These are phyloP conservation scores for Pseudorasbora parva DNA, from an alignment of 2,113 vertebrate genomes.

Conservation along the genomic window DNA sequence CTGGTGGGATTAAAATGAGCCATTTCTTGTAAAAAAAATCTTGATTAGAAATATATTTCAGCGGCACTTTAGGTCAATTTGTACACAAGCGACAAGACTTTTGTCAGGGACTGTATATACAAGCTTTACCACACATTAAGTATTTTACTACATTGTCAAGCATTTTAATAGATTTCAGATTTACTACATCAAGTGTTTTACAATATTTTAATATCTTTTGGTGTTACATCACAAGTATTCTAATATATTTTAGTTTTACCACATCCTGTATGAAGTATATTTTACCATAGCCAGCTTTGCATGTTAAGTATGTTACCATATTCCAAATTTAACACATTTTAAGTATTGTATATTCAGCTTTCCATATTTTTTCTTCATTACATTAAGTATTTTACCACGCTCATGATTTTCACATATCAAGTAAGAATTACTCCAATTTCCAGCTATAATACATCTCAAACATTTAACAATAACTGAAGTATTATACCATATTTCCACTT, in stretches of 20 bases:
- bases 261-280: background rate
- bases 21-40: too few relatives aligned
- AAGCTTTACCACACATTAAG: background rate
- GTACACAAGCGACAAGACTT: too few relatives aligned
- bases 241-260: background rate
- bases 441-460: background rate
- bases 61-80: too few relatives aligned
- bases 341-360: background rate
- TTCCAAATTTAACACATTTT: background rate
- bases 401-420: background rate
- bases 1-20: too few relatives aligned
- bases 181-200: background rate
- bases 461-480: background rate
- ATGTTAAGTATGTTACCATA: background rate
- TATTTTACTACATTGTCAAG: background rate
- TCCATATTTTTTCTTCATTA: background rate
- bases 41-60: too few relatives aligned
- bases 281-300: background rate
- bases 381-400: background rate
- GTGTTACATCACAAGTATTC: background rate
- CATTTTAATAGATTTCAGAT: too few relatives aligned
- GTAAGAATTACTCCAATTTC: background rate
- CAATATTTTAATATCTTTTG: too few relatives aligned
- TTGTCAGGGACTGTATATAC: too few relatives aligned
- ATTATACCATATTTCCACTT: background rate